phyloP scores from a whole-genome alignment of 1,140 invertebrate species.

The Drosophila malerkotliana region DNA sequence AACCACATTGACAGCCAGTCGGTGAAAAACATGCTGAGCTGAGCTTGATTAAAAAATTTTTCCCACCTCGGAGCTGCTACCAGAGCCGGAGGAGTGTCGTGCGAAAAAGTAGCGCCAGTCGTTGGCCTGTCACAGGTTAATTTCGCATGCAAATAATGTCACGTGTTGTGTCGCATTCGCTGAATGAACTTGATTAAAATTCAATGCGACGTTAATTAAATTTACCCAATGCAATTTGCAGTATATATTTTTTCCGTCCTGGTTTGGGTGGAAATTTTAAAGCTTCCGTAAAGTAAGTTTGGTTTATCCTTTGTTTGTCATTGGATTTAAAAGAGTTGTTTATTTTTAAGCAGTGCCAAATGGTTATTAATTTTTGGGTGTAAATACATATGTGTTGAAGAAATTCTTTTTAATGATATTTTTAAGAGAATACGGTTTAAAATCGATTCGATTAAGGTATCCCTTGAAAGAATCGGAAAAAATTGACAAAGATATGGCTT shows the following conservation, averaged over 20 bases:
- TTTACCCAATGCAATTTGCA: conserved; percentile 75
- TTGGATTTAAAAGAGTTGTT: background rate
- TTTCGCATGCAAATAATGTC: conserved; percentile 81
- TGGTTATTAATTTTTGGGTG: background rate
- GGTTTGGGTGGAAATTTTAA: conserved; percentile 20
- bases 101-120: conserved; percentile 22
- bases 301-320: background rate
- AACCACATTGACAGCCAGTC: conserved; percentile 15
- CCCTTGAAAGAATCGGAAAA: too few species aligned
- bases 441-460: too few species aligned
- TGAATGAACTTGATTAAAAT: conserved; percentile 82
- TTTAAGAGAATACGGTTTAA: too few species aligned
- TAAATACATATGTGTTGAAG: too few species aligned
- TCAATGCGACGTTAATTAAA: conserved; percentile 80
- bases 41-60: conserved; percentile 39
- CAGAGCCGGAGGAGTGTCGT: conserved; percentile 1
- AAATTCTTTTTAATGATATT: too few species aligned
- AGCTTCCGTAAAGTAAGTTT: conserved; percentile 8
- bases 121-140: conserved; percentile 68
- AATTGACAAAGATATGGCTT: too few species aligned
- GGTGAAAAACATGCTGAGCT: conserved; percentile 2
- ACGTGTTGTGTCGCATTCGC: conserved; percentile 64
- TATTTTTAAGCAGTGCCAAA: background rate
- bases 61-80: background rate
- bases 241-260: conserved; percentile 12